Percentiles rank a stretch among this genome's conserved stretches.
These are phyloP conservation scores for Scyliorhinus canicula DNA, from an alignment of 2,797 vertebrate species.

Conservation along the genomic window DNA sequence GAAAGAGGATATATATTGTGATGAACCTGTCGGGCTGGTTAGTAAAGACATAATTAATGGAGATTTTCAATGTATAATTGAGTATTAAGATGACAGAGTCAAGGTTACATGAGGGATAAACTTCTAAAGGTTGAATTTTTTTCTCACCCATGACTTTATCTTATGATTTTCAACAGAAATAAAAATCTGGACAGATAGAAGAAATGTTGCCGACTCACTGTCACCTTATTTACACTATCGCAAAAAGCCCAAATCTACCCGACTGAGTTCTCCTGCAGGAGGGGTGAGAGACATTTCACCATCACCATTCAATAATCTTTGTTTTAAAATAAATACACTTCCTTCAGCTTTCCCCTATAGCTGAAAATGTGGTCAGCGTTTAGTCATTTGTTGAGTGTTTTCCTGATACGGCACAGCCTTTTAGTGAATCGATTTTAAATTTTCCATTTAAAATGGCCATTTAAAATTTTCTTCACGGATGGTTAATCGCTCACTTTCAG, in stretches of 20 bases:
- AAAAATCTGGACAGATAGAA: background rate
- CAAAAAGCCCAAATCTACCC: background rate
- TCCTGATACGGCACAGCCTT: background rate
- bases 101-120: background rate
- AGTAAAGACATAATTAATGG: background rate
- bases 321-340: background rate
- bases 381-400: constrained; percentile 3
- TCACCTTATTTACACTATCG: background rate
- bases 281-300: background rate
- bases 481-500: constrained; percentile 30
- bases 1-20: background rate
- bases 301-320: background rate
- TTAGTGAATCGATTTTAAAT: constrained; percentile 29
- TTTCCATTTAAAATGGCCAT: constrained; percentile 24
- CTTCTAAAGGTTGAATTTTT: background rate
- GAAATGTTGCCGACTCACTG: background rate
- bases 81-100: background rate
- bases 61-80: background rate
- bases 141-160: background rate
- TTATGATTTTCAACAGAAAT: background rate
- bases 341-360: background rate
- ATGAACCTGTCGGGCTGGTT: background rate
- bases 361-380: background rate
- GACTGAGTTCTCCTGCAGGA: background rate
- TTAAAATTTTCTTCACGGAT: constrained; percentile 23